Base-by-base conservation (phyloP, 2,888 invertebrate species). In the Drosophila birchii region DNA sequence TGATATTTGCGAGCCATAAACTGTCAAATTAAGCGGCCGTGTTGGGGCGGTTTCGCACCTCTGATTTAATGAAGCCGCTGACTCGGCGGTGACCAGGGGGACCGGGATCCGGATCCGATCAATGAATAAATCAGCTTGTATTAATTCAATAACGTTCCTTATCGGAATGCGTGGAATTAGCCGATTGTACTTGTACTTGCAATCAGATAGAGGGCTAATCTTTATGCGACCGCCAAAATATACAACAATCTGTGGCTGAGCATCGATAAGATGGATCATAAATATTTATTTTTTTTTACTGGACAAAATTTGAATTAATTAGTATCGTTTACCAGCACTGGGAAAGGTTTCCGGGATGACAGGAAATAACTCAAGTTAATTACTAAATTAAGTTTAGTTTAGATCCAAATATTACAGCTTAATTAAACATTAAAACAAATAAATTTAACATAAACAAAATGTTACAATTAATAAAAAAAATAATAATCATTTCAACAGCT, bases 1-100 rank as follows among this genome's bases (percentile, higher is more conserved):
- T 78, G 71, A 71, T 71, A 75, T 53, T 62, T 39, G 16, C 26
- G 43, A 57, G 75, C 34, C 58, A 86, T 80, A 73, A 78, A 75
- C 26, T 36, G 38, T 16, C 54, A 43, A 75, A 75, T 73, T 75
- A 75, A 58, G 38, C 47, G 53, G 29, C 41, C 43, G 34, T 56
- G 34, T 34, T 20, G 41, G 41, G 20, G 39, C 43, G 51, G 47
- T 41, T 71, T 34, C 38, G 29, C 26, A 36, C 29, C 36, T 39
- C 49, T 59, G 73, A 72, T 54, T 47, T 72, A 49, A 53, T 54
- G 41, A 61, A 62, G 38, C 26, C 29, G 32, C 38, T 39, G 3
- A n/a, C 41, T 36, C 3, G 36, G 6, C 3, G 36, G 6, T 3
- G 58, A 26, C 18, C 12, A 20, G 39, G 26, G 45, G 26, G 45